Base-by-base conservation (phyloP, 2,113 vertebrate genomes). In the Cyprinodon tularosa region DNA sequence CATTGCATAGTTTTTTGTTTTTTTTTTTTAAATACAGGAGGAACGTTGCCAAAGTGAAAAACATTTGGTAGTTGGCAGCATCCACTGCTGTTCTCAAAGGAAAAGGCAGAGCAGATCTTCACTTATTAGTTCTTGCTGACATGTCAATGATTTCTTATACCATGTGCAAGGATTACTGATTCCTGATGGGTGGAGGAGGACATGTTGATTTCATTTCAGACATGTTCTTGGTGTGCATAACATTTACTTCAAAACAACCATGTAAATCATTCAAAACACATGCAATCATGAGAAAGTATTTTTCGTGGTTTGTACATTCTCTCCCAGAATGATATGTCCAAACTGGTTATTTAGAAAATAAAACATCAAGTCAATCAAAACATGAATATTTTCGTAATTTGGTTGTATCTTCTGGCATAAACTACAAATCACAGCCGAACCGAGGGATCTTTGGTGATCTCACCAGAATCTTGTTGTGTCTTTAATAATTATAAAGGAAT, bases 11-110 rank as follows among this genome's bases (percentile, higher is more conserved):
- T 84, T 74, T 29, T 29, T 29, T 29, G 1, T 29, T 29, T 29
- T 47, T 85, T 76, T 14, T 29, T 44, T 85, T 74, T 15, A 14
- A 76, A 80, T 17, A 29, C 40, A 66, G 70, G 57, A 17, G 72
- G 84, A 68, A 4, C 22, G 76, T 0, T 68, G 84, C 86, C 86
- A 86, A 70, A 4, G 36, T 42, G 47, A 72, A 80, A 45, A 77
- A 67, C 75, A 81, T 83, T 84, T 11, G 2, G 64, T 50, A 74
- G 60, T 64, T 86, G 88, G 80, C 88, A 84, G 80, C 74, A 40
- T 40, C 38, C 7, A 57, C 38, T 69, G 84, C 69, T 62, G 66
- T 53, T 42, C 78, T 80, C 79, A 50, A 14, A 80, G 79, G 63
- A 76, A 22, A 47, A 53, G 75, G 66, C 50, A 50, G 66, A 69